Conservation (phyloP, 1,140 invertebrate genomes). For the Planococcus citri region DNA sequence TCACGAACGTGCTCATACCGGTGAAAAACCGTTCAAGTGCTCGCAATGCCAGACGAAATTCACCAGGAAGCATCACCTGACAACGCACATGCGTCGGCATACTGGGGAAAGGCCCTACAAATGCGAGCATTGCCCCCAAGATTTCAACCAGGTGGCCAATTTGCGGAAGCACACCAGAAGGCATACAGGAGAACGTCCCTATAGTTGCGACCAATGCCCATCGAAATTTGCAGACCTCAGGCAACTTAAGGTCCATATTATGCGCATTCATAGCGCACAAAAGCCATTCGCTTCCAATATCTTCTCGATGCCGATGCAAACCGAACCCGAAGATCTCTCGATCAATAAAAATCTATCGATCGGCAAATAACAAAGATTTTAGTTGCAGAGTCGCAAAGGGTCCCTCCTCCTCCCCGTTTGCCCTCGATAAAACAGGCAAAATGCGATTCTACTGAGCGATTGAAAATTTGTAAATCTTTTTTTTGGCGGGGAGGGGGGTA, state of each 20-base stretch:
- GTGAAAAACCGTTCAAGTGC: slow-evolving; percentile 93
- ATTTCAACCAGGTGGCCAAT: slow-evolving; percentile 90
- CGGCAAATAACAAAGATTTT: too few relatives aligned
- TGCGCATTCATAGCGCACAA: slow-evolving; percentile 76
- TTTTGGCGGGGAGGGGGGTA: too few relatives aligned
- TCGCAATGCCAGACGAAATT: slow-evolving; percentile 87
- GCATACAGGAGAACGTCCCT: slow-evolving; percentile 90
- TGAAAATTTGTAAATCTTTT: too few relatives aligned
- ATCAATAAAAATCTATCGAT: slow-evolving; percentile 35
- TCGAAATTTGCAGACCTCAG: slow-evolving; percentile 87
- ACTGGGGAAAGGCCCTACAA: slow-evolving; percentile 88
- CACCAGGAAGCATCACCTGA: slow-evolving; percentile 88
- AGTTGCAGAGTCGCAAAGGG: too few relatives aligned
- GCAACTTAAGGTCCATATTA: slow-evolving; percentile 80
- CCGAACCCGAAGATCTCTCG: slow-evolving; percentile 74
- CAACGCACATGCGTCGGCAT: slow-evolving; percentile 84
- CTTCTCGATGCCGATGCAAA: slow-evolving; percentile 56
- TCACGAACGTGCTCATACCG: slow-evolving; percentile 91
- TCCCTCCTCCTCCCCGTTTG: too few relatives aligned
- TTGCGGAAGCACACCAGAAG: slow-evolving; percentile 82
- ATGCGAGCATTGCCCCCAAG: slow-evolving; percentile 77
- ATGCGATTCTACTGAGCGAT: too few relatives aligned
- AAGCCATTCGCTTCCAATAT: slow-evolving; percentile 60
- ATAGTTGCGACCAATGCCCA: slow-evolving; percentile 77
- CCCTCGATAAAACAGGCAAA: too few relatives aligned